Percentiles rank a stretch among this genome's conserved stretches.
These are phyloP conservation scores for Ceryle rudis DNA, from an alignment of 2,797 vertebrate genomes.

Conservation along the genomic window DNA sequence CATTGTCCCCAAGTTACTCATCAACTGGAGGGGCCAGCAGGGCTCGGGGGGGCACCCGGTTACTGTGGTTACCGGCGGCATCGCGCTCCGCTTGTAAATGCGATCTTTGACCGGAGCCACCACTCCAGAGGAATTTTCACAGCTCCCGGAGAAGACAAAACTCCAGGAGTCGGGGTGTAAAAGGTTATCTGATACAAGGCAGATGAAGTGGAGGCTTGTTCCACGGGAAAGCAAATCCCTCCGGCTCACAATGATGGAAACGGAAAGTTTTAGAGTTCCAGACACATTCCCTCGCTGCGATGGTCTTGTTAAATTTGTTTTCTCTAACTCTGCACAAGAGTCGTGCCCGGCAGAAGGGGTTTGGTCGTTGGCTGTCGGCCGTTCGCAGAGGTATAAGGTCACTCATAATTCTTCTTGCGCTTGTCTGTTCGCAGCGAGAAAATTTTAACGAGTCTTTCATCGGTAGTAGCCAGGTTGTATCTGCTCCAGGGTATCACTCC, in stretches of 20 bases:
- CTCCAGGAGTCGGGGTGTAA: slow-evolving; percentile 51
- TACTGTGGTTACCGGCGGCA: slow-evolving; percentile 84
- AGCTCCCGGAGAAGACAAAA: slow-evolving; percentile 48
- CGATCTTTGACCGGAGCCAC: slow-evolving; percentile 74
- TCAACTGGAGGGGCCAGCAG: slow-evolving; percentile 85
- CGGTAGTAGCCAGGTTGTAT: slow-evolving; percentile 9
- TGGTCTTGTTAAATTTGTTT: slow-evolving; percentile 40
- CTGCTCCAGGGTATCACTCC: slow-evolving; percentile 31
- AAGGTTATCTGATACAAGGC: slow-evolving; percentile 67
- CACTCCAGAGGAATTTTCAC: slow-evolving; percentile 68
- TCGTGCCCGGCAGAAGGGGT: not conserved
- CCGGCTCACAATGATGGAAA: not conserved
- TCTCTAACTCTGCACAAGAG: not conserved
- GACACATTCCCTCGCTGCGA: not conserved
- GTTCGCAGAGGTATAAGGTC: slow-evolving; percentile 6
- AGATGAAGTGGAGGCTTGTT: slow-evolving; percentile 41
- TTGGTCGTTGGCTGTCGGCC: not conserved
- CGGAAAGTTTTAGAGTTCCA: not conserved
- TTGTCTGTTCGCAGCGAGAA: slow-evolving; percentile 28
- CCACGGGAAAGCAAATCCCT: slow-evolving; percentile 15
- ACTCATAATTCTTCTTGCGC: slow-evolving; percentile 7
- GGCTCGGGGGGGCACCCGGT: slow-evolving; percentile 77
- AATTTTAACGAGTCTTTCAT: slow-evolving; percentile 51
- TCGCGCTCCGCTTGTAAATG: slow-evolving; percentile 81
- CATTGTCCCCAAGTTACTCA: slow-evolving; percentile 94